These are phyloP conservation scores for Enteromius argenteus DNA, from an alignment of 2,797 vertebrate species.

Conservation along the genomic window DNA sequence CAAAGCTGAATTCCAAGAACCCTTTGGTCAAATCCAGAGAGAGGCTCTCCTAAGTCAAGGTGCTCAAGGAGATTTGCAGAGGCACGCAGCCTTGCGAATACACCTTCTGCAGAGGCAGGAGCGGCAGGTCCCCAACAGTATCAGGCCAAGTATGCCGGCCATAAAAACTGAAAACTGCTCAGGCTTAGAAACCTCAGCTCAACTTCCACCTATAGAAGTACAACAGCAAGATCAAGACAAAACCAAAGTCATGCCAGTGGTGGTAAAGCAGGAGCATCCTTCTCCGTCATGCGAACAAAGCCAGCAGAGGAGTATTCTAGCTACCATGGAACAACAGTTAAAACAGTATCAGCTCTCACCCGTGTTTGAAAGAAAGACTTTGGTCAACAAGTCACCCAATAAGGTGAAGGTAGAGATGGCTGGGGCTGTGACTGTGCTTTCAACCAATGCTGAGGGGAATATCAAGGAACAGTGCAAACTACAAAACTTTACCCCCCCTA, in stretches of 20 bases:
- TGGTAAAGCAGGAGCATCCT: slow-evolving; percentile 71
- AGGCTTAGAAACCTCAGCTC: slow-evolving; percentile 76
- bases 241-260: slow-evolving; percentile 66
- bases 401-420: slow-evolving; percentile 92
- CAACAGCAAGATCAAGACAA: slow-evolving; percentile 70
- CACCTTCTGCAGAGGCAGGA: slow-evolving; percentile 91
- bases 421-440: slow-evolving; percentile 87
- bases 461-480: slow-evolving; percentile 78
- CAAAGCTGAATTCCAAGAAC: slow-evolving; percentile 75
- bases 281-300: slow-evolving; percentile 65
- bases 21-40: slow-evolving; percentile 75
- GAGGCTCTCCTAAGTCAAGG: slow-evolving; percentile 73
- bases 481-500: slow-evolving; percentile 86
- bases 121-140: slow-evolving; percentile 76
- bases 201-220: slow-evolving; percentile 48
- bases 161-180: slow-evolving; percentile 86
- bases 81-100: slow-evolving; percentile 89
- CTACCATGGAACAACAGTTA: slow-evolving; percentile 94
- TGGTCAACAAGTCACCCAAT: slow-evolving; percentile 85
- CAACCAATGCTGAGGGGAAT: slow-evolving; percentile 80
- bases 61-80: slow-evolving; percentile 84
- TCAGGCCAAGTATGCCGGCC: slow-evolving; percentile 70
- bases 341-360: slow-evolving; percentile 91
- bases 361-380: slow-evolving; percentile 89
- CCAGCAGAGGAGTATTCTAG: slow-evolving; percentile 88